Conservation (phyloP, 2,113 vertebrate species). For the Egretta garzetta region DNA sequence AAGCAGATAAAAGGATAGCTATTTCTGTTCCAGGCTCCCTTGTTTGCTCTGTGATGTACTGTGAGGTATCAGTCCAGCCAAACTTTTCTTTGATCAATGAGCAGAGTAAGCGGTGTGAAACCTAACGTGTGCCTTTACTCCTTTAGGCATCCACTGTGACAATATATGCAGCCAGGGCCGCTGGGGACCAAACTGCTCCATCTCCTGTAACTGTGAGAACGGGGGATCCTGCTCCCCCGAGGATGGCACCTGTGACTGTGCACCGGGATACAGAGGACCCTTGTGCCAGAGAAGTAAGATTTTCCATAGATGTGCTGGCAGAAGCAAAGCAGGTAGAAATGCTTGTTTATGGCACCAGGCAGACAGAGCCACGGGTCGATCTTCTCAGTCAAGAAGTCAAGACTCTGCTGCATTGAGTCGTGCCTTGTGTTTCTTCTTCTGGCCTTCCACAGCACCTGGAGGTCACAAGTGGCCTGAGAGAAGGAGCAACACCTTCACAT, state of each 20-base stretch:
- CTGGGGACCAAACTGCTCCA: slow-evolving; percentile 97
- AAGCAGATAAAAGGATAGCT: slow-evolving; percentile 38
- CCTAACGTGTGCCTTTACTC: background rate
- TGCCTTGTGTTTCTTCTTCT: background rate
- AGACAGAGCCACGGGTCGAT: background rate
- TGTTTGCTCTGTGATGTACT: background rate
- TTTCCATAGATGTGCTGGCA: background rate
- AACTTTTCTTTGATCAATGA: background rate
- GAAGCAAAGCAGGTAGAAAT: background rate
- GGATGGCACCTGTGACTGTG: slow-evolving; percentile 93
- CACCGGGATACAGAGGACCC: slow-evolving; percentile 92
- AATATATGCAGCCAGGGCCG: slow-evolving; percentile 87
- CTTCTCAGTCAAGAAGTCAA: background rate
- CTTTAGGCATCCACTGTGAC: slow-evolving; percentile 92
- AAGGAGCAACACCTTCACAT: background rate
- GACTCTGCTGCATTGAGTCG: background rate
- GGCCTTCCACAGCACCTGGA: background rate
- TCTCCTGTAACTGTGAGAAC: slow-evolving; percentile 94
- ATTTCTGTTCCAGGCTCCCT: background rate
- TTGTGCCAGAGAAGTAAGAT: slow-evolving; percentile 96
- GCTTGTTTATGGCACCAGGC: background rate
- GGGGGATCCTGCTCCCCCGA: slow-evolving; percentile 94
- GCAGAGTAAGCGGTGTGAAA: background rate
- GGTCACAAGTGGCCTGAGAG: background rate
- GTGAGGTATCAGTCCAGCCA: background rate